Conservation (phyloP, 2,888 invertebrate species). For the Drosophila phalerata region DNA sequence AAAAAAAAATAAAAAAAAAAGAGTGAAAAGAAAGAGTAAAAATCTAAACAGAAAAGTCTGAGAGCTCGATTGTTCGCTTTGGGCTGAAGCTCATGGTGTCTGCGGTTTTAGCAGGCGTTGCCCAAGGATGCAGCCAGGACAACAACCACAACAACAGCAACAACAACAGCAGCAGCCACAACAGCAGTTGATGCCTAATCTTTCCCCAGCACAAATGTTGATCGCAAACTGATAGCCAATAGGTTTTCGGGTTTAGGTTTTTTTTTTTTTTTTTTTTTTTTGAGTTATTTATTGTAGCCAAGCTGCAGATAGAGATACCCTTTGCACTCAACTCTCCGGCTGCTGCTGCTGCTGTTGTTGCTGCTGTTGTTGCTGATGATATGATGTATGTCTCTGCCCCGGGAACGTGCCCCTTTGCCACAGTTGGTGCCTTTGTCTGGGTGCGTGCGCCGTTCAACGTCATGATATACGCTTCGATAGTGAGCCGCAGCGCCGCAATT, state of each 20-base stretch:
- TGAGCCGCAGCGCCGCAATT: slow-evolving; percentile 74
- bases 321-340: slow-evolving; percentile 34
- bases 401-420: slow-evolving; percentile 10
- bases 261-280: not conserved
- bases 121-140: slow-evolving; percentile 53
- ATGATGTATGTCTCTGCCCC: slow-evolving; percentile 54
- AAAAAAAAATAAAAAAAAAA: no score
- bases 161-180: slow-evolving; percentile 9
- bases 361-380: slow-evolving; percentile 30
- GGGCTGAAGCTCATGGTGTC: slow-evolving; percentile 33
- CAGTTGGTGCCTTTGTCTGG: slow-evolving; percentile 26
- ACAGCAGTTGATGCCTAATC: slow-evolving; percentile 55
- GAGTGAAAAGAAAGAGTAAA: not conserved
- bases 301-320: slow-evolving; percentile 71
- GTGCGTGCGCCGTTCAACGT: slow-evolving; percentile 57
- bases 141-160: slow-evolving; percentile 15
- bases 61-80: slow-evolving; percentile 2
- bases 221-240: slow-evolving; percentile 69
- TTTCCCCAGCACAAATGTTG: slow-evolving; percentile 60
- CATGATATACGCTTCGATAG: slow-evolving; percentile 74
- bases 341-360: slow-evolving; percentile 21
- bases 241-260: slow-evolving; percentile 33
- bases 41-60: slow-evolving; percentile 1
- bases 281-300: slow-evolving; percentile 61
- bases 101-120: slow-evolving; percentile 50